These are phyloP conservation scores for Phyllotreta striolata DNA, from an alignment of 2,888 invertebrate species.

Conservation along the genomic window DNA sequence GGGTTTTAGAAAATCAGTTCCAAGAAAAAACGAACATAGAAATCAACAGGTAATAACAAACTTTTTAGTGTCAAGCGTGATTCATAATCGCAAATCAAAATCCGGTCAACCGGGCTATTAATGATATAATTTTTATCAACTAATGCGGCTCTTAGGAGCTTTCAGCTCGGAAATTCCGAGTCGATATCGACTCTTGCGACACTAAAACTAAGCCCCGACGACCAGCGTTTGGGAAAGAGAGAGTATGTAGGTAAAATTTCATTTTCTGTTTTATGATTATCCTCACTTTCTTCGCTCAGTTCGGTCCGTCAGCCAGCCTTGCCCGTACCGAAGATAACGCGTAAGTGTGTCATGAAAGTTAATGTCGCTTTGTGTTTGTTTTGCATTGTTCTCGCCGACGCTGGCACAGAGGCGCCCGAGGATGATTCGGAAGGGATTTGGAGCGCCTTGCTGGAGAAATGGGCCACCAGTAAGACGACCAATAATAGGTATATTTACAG, in stretches of 20 bases:
- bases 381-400: constrained; percentile 38
- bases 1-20: no score
- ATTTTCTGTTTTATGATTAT: constrained; percentile 32
- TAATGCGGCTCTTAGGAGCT: no score
- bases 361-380: constrained; percentile 26
- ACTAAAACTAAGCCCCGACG: constrained; percentile 23
- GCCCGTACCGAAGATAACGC: constrained; percentile 19
- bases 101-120: no score
- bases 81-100: no score
- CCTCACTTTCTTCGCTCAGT: constrained; percentile 39
- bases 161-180: no score
- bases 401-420: constrained; percentile 30
- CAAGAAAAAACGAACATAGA: no score
- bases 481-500: constrained; percentile 50
- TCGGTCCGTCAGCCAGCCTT: constrained; percentile 31
- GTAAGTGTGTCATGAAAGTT: constrained; percentile 45
- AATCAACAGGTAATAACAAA: no score
- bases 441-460: constrained; percentile 71
- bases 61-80: no score
- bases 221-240: constrained; percentile 33
- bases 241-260: constrained; percentile 28
- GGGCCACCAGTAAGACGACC: constrained; percentile 60
- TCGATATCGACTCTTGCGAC: background rate
- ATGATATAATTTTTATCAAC: no score
- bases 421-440: constrained; percentile 63